phyloP scores from a whole-genome alignment of 2,113 vertebrate genomes.

The Calyptomena viridis region DNA sequence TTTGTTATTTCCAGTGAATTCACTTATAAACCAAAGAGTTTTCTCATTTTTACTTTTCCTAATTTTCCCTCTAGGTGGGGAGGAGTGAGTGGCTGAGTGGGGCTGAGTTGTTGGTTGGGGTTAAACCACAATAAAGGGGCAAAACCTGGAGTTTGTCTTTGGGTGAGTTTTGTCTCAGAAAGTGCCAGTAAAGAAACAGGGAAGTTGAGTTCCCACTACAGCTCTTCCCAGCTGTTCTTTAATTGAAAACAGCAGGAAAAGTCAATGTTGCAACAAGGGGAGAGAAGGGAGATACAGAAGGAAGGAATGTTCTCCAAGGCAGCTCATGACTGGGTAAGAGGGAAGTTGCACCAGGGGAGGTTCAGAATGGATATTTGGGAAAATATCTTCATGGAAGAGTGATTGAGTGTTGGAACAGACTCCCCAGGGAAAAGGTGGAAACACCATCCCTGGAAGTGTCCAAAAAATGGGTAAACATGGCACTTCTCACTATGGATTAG shows the following conservation, averaged over 20 bases:
- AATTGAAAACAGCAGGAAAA: background rate
- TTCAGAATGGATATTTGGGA: background rate
- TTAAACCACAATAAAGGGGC: background rate
- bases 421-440: background rate
- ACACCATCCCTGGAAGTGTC: background rate
- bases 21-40: background rate
- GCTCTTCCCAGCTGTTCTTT: background rate
- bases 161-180: background rate
- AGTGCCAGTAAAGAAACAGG: background rate
- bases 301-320: background rate
- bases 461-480: no score
- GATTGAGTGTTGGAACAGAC: background rate
- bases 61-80: background rate
- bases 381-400: background rate
- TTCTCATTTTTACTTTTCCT: background rate
- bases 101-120: no score
- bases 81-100: background rate
- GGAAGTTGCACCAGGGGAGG: background rate
- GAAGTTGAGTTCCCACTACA: background rate
- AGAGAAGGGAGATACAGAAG: rapidly evolving
- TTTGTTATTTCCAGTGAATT: background rate
- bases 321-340: background rate
- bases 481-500: background rate
- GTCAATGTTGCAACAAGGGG: background rate
- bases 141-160: background rate